Evolutionary conservation across 2,888 invertebrate genomes (phyloP).

Genomic region (Platycheirus albimanus): DNA sequence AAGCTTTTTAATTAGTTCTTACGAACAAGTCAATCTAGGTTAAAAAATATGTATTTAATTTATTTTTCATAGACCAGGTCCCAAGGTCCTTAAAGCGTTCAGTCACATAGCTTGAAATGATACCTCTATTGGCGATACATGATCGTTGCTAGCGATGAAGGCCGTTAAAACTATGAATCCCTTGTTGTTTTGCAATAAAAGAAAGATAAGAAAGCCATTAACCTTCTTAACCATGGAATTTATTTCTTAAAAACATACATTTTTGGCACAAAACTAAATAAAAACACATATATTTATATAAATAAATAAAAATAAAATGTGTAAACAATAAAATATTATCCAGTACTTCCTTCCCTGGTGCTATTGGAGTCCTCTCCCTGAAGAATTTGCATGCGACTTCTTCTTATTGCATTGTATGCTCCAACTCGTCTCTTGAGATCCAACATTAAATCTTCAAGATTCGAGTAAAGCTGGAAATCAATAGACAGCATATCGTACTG

Average conservation of each 20-base stretch:
- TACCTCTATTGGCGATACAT: too few relatives aligned
- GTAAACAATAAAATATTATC: background rate
- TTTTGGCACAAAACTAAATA: slow-evolving; percentile 8
- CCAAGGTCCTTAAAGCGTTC: too few relatives aligned
- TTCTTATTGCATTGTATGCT: slow-evolving; percentile 44
- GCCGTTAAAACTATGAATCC: too few relatives aligned
- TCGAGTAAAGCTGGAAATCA: slow-evolving; percentile 61
- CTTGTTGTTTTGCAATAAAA: too few relatives aligned
- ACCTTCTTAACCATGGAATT: background rate
- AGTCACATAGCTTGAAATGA: too few relatives aligned
- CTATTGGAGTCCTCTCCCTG: background rate
- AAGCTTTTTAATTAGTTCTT: too few relatives aligned
- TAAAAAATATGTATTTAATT: too few relatives aligned
- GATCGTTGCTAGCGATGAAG: too few relatives aligned
- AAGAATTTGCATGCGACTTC: slow-evolving; percentile 28
- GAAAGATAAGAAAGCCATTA: background rate
- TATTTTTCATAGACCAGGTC: too few relatives aligned
- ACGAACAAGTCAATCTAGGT: too few relatives aligned
- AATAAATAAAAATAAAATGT: background rate
- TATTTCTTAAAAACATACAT: slow-evolving; percentile 15
- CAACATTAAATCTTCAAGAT: slow-evolving; percentile 49
- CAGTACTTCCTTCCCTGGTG: slow-evolving; percentile 4
- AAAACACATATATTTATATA: background rate
- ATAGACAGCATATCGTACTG: slow-evolving; percentile 63
- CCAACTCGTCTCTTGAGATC: slow-evolving; percentile 59